Conservation (phyloP, 2,113 vertebrate genomes). For the Paedocypris sp. region DNA sequence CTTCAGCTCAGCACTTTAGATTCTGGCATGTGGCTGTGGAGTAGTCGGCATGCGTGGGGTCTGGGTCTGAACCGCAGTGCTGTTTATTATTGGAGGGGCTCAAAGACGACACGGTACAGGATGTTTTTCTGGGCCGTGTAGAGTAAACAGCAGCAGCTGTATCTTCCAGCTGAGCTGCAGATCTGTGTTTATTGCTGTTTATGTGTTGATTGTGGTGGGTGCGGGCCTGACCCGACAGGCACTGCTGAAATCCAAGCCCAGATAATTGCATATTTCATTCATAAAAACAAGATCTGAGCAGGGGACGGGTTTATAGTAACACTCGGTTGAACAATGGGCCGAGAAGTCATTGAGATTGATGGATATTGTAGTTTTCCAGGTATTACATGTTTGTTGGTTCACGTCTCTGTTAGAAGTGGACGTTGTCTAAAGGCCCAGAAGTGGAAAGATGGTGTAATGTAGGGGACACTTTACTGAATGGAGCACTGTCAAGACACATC, state of each 20-base stretch:
- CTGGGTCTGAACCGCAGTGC: conserved; percentile 52
- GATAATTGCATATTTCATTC: conserved; percentile 60
- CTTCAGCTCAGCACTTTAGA: background rate
- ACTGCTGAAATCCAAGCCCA: conserved; percentile 49
- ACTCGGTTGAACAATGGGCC: no score
- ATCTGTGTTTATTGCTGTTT: conserved; percentile 52
- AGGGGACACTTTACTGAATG: conserved; percentile 27
- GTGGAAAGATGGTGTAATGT: background rate
- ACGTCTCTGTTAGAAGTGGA: no score
- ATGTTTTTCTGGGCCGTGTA: conserved; percentile 67
- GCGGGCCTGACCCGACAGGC: conserved; percentile 53
- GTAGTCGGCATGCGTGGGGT: conserved; percentile 50
- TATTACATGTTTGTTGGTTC: no score
- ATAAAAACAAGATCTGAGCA: conserved; percentile 41
- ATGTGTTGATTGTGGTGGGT: conserved; percentile 41
- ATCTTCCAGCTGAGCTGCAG: conserved; percentile 60
- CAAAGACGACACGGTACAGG: conserved; percentile 62
- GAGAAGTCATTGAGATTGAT: no score
- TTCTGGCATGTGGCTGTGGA: background rate
- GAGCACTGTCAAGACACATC: conserved; percentile 43
- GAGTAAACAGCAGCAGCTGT: conserved; percentile 74
- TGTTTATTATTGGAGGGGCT: conserved; percentile 70
- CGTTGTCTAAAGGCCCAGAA: background rate
- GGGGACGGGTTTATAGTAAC: conserved; percentile 21
- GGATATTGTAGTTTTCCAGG: no score